Base-by-base conservation (phyloP, 2,113 vertebrate species). In the Xenotilapia caudafasciata region DNA sequence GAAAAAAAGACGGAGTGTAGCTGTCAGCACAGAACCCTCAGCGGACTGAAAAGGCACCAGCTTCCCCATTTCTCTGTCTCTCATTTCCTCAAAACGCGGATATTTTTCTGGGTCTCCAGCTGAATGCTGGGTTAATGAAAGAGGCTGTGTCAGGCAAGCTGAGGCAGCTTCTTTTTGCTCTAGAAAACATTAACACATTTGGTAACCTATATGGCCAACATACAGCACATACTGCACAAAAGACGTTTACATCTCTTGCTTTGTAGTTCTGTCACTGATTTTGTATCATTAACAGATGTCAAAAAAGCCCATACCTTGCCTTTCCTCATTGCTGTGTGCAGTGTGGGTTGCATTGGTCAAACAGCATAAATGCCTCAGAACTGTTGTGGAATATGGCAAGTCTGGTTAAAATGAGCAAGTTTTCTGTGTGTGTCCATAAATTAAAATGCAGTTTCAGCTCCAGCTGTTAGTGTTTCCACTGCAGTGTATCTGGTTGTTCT, bases 21-120 rank as follows among this genome's bases (percentile, higher is more conserved):
- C 94, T 95, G 94, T 95, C 96, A 92, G 89, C 62, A 65, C 56
- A 86, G 88, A 92, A 93, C 87, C 90, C 94, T 94, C 94, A 38
- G 84, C 12, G 89, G 94, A 93, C 90, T 82, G 83, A 90, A 93
- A 93, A 93, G 92, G 89, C 90, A 85, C 80, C 91, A 54, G 93
- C 92, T 92, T 77, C 83, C 79, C 85, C 85, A 86, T 90, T 92
- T 90, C 94, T 92, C 88, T n/a, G 84, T 65, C 89, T 94, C 89
- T 93, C 93, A 96, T 95, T 94, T 93, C 90, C 88, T 88, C 85
- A 94, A 94, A 94, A 91, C 82, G 87, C n/a, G 35, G 87, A 91
- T 92, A 91, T 92, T 90, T 93, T 88, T 92, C 88, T 88, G 82
- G 86, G 89, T 90, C 90, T 87, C 83, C 6, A 42, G 82, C 86